Evolutionary conservation across 2,797 vertebrate genomes (phyloP), one percentile per base, ranked within the genome.

Genomic region (Liparis tanakae): DNA sequence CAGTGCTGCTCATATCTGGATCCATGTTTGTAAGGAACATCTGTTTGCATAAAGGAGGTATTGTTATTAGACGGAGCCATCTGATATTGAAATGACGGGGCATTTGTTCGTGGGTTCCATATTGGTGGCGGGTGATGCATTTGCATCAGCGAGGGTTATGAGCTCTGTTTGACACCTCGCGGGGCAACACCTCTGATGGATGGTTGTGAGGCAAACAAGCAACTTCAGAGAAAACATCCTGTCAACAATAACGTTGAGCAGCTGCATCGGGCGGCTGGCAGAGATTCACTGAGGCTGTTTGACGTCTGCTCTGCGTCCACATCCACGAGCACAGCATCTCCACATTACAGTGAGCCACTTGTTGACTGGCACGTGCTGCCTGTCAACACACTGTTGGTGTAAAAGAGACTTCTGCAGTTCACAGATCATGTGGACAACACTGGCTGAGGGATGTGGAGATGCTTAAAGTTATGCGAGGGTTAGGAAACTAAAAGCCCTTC

Each of bases 41-140:
- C 89, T 91, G 92, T 76, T 85, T 81, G 83, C 73, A 91, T 84
- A 90, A 90, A 88, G 69, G 83, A 44, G 55, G 61, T 59, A 86
- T 90, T 90, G 82, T 90, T 80, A 74, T 75, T 64, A 72, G 75
- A 62, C 59, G 12, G 46, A 53, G 44, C 83, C 76, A 83, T 85
- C 87, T 93, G 82, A 85, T 88, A 87, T 91, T 93, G 67, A 91
- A 89, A 92, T 90, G 48, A 80, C 37, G 25, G 36, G 65, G 48
- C 67, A 59, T 54, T 78, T 72, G 75, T 72, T 65, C 44, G 51
- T 17, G 7, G 36, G 50, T 67, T 81, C 84, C 59, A 70, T 74
- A 64, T 84, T 78, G 84, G 81, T 30, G 80, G 74, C 71, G 50
- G 68, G 37, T 36, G 67, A 65, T 20, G 18, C 54, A 73, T 86